phyloP scores from a whole-genome alignment of 2,113 vertebrate species.

The Kryptolebias marmoratus region DNA sequence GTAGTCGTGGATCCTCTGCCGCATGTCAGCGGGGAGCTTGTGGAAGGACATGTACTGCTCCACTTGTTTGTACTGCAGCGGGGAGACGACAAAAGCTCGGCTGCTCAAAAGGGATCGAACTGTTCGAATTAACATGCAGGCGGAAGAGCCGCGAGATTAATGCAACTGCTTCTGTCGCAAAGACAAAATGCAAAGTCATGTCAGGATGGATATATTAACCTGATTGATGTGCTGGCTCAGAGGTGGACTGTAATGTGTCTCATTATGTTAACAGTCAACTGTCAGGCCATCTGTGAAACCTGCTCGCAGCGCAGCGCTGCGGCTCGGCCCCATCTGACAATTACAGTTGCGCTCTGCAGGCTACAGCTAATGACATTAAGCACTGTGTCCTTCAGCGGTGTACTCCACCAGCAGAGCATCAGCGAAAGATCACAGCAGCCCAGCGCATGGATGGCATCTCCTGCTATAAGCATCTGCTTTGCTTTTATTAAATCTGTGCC shows the following conservation, averaged over 20 bases:
- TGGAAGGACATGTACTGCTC: conserved; percentile 99
- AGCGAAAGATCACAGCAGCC: conserved; percentile 1
- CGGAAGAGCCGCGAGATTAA: background rate
- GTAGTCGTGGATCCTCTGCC: conserved; percentile 97
- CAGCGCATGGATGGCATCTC: conserved; percentile 25
- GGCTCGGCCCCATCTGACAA: conserved; percentile 71
- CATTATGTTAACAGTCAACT: conserved; percentile 75
- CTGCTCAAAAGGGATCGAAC: background rate
- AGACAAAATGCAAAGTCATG: conserved; percentile 60
- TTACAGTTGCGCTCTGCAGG: conserved; percentile 67
- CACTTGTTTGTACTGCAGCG: conserved; percentile 94
- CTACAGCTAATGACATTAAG: conserved; percentile 76
- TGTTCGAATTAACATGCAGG: background rate
- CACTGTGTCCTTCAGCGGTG: conserved; percentile 69
- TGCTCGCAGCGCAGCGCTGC: conserved; percentile 55
- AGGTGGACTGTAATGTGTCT: conserved; percentile 66
- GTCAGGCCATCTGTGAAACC: conserved; percentile 75
- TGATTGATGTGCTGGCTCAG: conserved; percentile 71
- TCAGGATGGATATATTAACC: conserved; percentile 60
- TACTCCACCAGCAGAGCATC: conserved; percentile 40
- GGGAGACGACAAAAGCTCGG: background rate
- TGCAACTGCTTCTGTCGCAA: background rate
- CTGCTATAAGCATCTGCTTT: conserved; percentile 10
- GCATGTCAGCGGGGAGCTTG: conserved; percentile 94
- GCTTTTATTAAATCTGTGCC: conserved; percentile 1